Base-by-base conservation (phyloP, 2,113 vertebrate genomes). In the Eptesicus fuscus region DNA sequence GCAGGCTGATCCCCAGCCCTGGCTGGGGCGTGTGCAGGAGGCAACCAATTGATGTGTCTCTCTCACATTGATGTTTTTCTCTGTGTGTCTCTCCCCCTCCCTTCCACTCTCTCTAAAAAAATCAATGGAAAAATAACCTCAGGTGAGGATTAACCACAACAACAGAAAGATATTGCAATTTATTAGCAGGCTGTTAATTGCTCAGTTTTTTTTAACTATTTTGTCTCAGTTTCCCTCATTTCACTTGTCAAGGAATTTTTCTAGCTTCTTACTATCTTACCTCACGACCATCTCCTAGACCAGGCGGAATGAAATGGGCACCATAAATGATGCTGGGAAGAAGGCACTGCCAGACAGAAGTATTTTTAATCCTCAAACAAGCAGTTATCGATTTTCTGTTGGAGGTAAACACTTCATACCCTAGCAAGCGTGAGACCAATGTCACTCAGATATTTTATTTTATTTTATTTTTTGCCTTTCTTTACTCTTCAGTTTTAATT, bases 351-450 rank as follows among this genome's bases (percentile, higher is more conserved):
- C 71, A 69, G 96, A 63, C 28, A 93, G 71, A 84, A 56, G 59
- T 77, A 85, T 90, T 95, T 95, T 90, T 47, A 92, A 88, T 73
- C 56, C 56, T 80, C 65, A 94, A 93, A 76, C 35, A 63, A 95
- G 82, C n/a, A 59, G 77, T 40, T 91, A 76, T 14, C 90, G 95
- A 95, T 96, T 96, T 94, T 88, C 88, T 88, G 8, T 70, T 84
- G 76, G 40, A 96, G 59, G 87, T 53, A 84, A 91, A 95, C 20
- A 70, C 44, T 47, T 96, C 70, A 61, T 35, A 42, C 44, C 17
- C 76, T 51, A 87, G 4, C 53, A 76, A 91, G 93, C 83, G n/a
- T 76, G 59, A 40, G 40, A 20, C 44, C 4, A 17, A 37, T 0
- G 28, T 28, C 35, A 30, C 42, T n/a, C 30, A 42, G 28, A n/a